A percentile compares a stretch with the other conserved stretches of the same genome.
Evolutionary conservation across 2,797 vertebrate species (phyloP).

Genomic region (Nannoperca australis): DNA sequence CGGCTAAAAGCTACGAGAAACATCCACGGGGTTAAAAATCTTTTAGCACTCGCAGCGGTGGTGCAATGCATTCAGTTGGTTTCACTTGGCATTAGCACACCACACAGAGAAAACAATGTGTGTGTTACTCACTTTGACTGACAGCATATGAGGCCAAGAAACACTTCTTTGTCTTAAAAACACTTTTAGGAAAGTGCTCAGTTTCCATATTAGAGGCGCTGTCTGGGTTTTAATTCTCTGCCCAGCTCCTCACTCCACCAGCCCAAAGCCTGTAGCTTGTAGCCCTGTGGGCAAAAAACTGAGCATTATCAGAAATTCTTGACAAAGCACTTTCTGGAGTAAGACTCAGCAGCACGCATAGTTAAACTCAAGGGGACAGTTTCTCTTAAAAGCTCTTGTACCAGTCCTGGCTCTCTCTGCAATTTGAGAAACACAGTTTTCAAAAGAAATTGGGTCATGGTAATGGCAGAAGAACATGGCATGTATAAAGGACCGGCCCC

Average conservation of each 20-base stretch:
- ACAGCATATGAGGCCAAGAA: not conserved
- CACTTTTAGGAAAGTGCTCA: constrained; percentile 23
- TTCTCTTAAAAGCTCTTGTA: constrained; percentile 80
- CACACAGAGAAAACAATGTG: constrained; percentile 1
- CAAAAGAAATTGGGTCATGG: constrained; percentile 82
- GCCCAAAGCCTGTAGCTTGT: constrained; percentile 52
- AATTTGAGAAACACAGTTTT: constrained; percentile 76
- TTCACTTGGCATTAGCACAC: constrained; percentile 24
- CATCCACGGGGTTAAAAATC: constrained; percentile 37
- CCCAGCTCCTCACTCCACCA: constrained; percentile 41
- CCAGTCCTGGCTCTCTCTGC: constrained; percentile 61
- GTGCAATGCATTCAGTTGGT: constrained; percentile 9
- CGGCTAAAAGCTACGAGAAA: constrained; percentile 30
- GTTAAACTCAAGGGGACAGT: constrained; percentile 80
- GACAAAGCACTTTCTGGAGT: constrained; percentile 80
- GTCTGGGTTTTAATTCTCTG: constrained; percentile 47
- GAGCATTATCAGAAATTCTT: constrained; percentile 75
- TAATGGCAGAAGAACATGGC: constrained; percentile 76
- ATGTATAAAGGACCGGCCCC: constrained; percentile 75
- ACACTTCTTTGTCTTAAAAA: constrained; percentile 17
- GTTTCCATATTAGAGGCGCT: constrained; percentile 36
- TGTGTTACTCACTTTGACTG: constrained; percentile 32
- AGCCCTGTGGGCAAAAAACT: constrained; percentile 61
- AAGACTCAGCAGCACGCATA: constrained; percentile 75
- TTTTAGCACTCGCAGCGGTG: constrained; percentile 10